These are phyloP conservation scores for Rhyacophila evoluta DNA, from an alignment of 2,888 invertebrate genomes.

Conservation along the genomic window DNA sequence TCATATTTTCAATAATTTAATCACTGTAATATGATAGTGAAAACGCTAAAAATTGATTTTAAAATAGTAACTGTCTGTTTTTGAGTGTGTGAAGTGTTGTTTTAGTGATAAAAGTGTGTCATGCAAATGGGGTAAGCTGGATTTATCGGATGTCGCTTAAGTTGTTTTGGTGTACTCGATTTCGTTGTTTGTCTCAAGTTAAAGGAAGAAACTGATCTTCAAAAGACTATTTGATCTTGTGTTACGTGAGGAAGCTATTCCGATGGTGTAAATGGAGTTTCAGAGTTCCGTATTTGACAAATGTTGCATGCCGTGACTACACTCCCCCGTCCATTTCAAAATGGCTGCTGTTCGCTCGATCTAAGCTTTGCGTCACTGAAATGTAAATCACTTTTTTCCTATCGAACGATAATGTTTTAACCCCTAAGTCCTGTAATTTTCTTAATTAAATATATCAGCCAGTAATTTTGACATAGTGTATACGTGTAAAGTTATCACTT, in stretches of 20 bases:
- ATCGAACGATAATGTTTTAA: conserved; percentile 4
- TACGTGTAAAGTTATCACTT: conserved; percentile 61
- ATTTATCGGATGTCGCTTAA: conserved; percentile 72
- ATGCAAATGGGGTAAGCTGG: conserved; percentile 80
- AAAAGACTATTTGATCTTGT: conserved; percentile 30
- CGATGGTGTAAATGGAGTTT: conserved; percentile 23
- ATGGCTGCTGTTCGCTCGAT: conserved; percentile 73
- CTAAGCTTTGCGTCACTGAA: conserved; percentile 72
- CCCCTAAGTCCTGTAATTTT: neutral
- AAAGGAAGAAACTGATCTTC: neutral
- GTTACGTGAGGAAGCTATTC: conserved; percentile 26
- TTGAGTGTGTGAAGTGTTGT: conserved; percentile 64
- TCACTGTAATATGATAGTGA: conserved; percentile 69
- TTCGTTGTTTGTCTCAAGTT: conserved; percentile 38
- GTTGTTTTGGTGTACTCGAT: conserved; percentile 68
- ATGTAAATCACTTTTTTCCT: conserved; percentile 50
- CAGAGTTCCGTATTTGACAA: conserved; percentile 62
- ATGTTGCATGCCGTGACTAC: conserved; percentile 72
- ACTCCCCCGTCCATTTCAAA: conserved; percentile 72
- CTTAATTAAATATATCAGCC: neutral
- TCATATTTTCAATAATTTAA: conserved; percentile 72
- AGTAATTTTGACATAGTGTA: conserved; percentile 54
- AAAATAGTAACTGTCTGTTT: conserved; percentile 69
- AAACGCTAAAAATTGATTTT: conserved; percentile 67
- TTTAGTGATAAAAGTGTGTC: conserved; percentile 78